Evolutionary conservation across 2,888 invertebrate genomes (phyloP), one percentile per base, ranked within the genome.

Genomic region (Electrophaes corylata): DNA sequence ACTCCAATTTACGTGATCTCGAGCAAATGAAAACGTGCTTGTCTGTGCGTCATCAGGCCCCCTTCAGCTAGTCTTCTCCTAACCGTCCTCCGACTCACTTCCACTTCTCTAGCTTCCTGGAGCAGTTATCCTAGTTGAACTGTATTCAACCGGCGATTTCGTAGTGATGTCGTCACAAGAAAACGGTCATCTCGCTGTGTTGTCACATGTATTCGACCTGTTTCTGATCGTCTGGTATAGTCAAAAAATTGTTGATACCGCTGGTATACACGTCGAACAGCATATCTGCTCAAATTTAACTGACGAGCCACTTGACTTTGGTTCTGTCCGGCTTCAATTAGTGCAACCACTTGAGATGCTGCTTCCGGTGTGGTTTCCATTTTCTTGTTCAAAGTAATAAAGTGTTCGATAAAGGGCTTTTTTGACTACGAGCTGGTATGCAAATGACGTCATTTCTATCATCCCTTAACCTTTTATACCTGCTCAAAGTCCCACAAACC

Each of bases 1-100:
- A 0, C 47, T 59, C 59, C 59, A 57, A 54, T 51, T 40, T 4
- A 57, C 8, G 12, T 59, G 62, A 8, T 62, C 48, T 10, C 48
- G 53, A 47, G 54, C 62, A 29, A 62, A 57, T 48, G 43, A 47
- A 57, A 35, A 46, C 53, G 60, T 14, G n/a, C n/a, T n/a, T n/a
- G n/a, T n/a, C n/a, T 46, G 52, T 49, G 18, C 10, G 57, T 45
- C 14, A 53, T 60, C n/a, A 33, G 29, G 16, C 16, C 46, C 0
- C 23, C 31, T 50, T 56, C 56, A 8, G 4, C 8, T 10, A 47
- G 20, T 55, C 31, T 3, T 40, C 44, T 56, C 40, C 46, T 52
- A n/a, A 41, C 47, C 6, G 47, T 55, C 46, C 47, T 51, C 43
- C 39, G 43, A 39, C 47, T 60, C 26, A 55, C 41, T 41, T 49